Evolutionary conservation across 2,888 invertebrate genomes (phyloP).

Genomic region (Geophilus truncorum): DNA sequence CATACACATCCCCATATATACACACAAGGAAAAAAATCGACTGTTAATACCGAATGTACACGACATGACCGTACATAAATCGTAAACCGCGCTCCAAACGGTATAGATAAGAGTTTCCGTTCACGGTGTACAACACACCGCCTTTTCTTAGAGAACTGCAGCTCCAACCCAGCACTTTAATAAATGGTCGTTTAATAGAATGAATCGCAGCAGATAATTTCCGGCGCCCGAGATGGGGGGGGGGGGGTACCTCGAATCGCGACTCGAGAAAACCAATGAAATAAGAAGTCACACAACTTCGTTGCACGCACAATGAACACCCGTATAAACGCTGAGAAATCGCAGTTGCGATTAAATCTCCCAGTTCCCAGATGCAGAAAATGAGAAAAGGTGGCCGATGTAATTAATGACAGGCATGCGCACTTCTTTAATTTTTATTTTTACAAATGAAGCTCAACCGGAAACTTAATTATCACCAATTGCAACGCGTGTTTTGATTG

Average conservation of each 20-base stretch:
- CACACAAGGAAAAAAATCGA: background rate
- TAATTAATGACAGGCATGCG: no score
- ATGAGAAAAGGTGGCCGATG: background rate
- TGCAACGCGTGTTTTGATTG: background rate
- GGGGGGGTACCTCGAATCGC: background rate
- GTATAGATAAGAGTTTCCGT: background rate
- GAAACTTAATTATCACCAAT: background rate
- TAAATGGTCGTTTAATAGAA: conserved; percentile 1
- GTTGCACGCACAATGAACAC: background rate
- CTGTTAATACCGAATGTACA: background rate
- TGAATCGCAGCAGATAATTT: conserved; percentile 6
- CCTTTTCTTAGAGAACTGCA: background rate
- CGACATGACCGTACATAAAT: no score
- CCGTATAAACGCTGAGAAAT: background rate
- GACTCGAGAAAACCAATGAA: background rate
- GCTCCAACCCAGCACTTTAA: background rate
- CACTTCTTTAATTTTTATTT: background rate
- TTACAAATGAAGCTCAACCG: background rate
- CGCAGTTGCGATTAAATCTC: background rate
- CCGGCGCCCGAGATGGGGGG: conserved; percentile 4
- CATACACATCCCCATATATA: background rate
- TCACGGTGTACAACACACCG: background rate
- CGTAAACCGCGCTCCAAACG: no score
- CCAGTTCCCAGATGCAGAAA: background rate
- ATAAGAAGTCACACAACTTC: background rate